These are phyloP conservation scores for Lacanobia oleracea DNA, from an alignment of 2,888 invertebrate genomes.

Conservation along the genomic window DNA sequence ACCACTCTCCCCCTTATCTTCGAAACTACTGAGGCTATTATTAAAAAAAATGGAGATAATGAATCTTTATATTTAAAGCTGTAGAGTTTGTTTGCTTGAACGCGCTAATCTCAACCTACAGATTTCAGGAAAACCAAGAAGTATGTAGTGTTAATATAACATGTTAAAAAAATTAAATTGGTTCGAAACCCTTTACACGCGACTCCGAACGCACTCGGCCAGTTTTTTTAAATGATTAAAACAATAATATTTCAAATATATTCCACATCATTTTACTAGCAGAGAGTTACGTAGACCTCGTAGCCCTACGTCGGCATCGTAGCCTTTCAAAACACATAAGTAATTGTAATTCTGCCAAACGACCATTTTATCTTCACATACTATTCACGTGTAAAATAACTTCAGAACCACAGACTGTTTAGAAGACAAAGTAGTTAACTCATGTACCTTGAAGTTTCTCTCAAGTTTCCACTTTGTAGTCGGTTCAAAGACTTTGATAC, in stretches of 20 bases:
- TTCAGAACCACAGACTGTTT: background rate
- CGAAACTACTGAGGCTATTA: no score
- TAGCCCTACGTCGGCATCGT: background rate
- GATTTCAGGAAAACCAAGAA: no score
- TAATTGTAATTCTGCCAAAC: background rate
- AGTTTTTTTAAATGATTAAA: background rate
- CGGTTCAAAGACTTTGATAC: constrained; percentile 28
- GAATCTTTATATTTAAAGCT: no score
- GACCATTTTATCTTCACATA: background rate
- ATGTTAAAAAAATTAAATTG: no score
- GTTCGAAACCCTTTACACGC: no score
- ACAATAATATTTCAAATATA: background rate
- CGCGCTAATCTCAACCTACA: no score
- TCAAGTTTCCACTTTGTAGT: constrained; percentile 26
- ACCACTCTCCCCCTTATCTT: no score
- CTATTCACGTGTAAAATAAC: background rate
- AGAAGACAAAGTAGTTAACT: constrained; percentile 10
- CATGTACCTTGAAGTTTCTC: constrained; percentile 9
- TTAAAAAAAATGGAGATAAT: no score
- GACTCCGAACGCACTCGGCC: no score
- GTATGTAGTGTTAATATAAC: no score
- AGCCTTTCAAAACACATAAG: background rate
- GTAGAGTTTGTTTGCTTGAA: no score
- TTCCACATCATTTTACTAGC: background rate
- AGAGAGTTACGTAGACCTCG: background rate